Base-by-base conservation (phyloP, 1,140 invertebrate species). In the Ooceraea biroi region DNA sequence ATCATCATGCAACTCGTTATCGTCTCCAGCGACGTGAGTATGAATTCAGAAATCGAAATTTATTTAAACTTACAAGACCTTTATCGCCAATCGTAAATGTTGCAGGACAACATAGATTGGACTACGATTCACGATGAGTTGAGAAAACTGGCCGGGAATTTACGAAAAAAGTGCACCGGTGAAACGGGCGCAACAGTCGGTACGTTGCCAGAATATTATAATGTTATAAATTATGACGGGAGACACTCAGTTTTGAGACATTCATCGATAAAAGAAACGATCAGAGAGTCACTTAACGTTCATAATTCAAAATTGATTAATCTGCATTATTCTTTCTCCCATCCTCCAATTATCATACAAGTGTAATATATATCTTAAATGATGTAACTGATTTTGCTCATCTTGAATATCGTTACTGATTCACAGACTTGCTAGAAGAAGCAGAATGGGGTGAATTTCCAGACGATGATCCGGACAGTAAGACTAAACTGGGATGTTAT, bases 401-500 rank as follows among this genome's bases (percentile, higher is more conserved):
- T 27, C n/a, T n/a, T n/a, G n/a, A n/a, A n/a, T n/a, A n/a, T n/a
- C n/a, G n/a, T n/a, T n/a, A n/a, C n/a, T n/a, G n/a, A n/a, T n/a
- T n/a, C n/a, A n/a, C n/a, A 91, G 91, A 88, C 3, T 11, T 65
- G 0, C 11, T 92, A 44, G 78, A 85, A 0, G 63, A 55, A 1
- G 83, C 85, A 11, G 83, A 72, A 25, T 72, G 68, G 8, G 91
- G 91, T 12, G 36, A 85, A 0, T 91, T 92, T 8, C 44, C 82
- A 0, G 73, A 90, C 0, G 72, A 89, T 2, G 22, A 88, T n/a
- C n/a, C n/a, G n/a, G n/a, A n/a, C n/a, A n/a, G n/a, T n/a, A n/a
- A n/a, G n/a, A n/a, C n/a, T 8, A 89, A 84, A 30, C 74, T 95
- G 0, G 93, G 91, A 63, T 95, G 94, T 66, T 94, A 94, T 66